Base-by-base conservation (phyloP, 1,140 invertebrate genomes). In the Cydia amplana region DNA sequence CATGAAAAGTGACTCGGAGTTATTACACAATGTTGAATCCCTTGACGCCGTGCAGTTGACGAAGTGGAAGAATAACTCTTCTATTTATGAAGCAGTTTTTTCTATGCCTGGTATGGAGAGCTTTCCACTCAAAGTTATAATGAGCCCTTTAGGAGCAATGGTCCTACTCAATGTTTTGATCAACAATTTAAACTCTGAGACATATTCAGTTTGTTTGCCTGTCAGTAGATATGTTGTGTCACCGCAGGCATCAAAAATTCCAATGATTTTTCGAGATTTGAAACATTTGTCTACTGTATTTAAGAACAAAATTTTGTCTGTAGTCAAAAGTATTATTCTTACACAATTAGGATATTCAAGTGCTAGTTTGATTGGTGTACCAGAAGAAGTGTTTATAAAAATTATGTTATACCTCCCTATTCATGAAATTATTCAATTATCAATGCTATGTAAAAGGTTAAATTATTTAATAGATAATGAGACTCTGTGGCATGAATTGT, bases 311-410 rank as follows among this genome's bases (percentile, higher is more conserved):
- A 83, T 91, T 20, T 25, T 90, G 16, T 74, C 80, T 28, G 83
- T 89, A 70, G 85, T 89, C 4, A 91, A 88, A 79, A 90, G 90
- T 80, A 85, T 79, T 74, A 83, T 92, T 75, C 80, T 91, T 16
- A 88, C 72, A 75, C 76, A 83, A 75, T 83, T 81, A 82, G 90
- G 89, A 14, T 90, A 87, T 82, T 79, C 85, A 7, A 86, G 88
- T 85, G 87, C 89, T 73, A 91, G 90, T 85, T 82, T 93, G 60
- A 77, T 87, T n/a, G 91, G 89, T 4, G 60, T 93, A n/a, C 91
- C 91, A 36, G 88, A 91, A 78, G 90, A 93, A 77, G 73, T 91
- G 18, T 74, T 88, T 20, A 79, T 82, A 23, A 86, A 87, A 72
- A 87, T 93, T 72, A 74, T 88, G 60, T 72, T 87, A 6, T 75